These are phyloP conservation scores for Drosophila sp. DNA, from an alignment of 1,140 invertebrate genomes.

Conservation along the genomic window DNA sequence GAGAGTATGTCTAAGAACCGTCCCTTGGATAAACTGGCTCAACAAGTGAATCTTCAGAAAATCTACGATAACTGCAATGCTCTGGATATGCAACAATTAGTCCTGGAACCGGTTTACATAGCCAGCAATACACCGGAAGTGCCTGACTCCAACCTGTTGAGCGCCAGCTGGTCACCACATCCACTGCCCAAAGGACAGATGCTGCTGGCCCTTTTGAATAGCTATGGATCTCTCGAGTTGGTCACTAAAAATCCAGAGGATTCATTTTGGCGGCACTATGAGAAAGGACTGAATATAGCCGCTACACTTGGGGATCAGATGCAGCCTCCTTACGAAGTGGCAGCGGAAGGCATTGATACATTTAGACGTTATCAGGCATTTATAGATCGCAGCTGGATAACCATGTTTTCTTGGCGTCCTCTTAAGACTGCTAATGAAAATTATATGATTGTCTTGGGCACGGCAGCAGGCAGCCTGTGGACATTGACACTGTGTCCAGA, in stretches of 20 bases:
- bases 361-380: slow-evolving; percentile 47
- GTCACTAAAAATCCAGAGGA: slow-evolving; percentile 39
- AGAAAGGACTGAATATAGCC: slow-evolving; percentile 33
- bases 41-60: slow-evolving; percentile 36
- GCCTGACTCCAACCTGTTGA: slow-evolving; percentile 23
- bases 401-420: slow-evolving; percentile 59
- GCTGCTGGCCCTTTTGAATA: slow-evolving; percentile 49
- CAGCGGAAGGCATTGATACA: slow-evolving; percentile 20
- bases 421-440: neutral
- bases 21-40: slow-evolving; percentile 47
- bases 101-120: slow-evolving; percentile 53
- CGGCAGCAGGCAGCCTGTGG: slow-evolving; percentile 62
- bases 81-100: slow-evolving; percentile 55
- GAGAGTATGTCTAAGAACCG: neutral
- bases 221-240: slow-evolving; percentile 42
- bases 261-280: slow-evolving; percentile 24
- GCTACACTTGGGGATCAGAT: slow-evolving; percentile 39
- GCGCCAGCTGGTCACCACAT: slow-evolving; percentile 34
- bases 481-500: slow-evolving; percentile 32
- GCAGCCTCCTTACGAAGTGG: slow-evolving; percentile 22
- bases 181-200: slow-evolving; percentile 36
- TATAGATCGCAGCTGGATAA: slow-evolving; percentile 67
- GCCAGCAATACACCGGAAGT: slow-evolving; percentile 41
- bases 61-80: slow-evolving; percentile 57
- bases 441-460: slow-evolving; percentile 52